A percentile compares a stretch with the other conserved stretches of the same genome.
Evolutionary conservation across 2,888 invertebrate genomes (phyloP).

Genomic region (Erebia epiphron): DNA sequence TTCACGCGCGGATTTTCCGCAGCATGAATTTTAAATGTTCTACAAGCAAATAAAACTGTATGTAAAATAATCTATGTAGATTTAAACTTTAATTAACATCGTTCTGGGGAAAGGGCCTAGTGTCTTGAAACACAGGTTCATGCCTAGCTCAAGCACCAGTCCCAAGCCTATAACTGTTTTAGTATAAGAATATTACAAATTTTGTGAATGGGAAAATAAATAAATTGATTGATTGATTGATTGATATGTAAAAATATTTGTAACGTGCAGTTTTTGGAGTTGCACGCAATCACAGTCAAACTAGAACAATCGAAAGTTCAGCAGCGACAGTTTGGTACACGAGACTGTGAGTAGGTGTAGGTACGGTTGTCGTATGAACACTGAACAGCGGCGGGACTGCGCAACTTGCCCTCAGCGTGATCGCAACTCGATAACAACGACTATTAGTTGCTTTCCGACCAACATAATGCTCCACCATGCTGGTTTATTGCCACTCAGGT

Average conservation of each 20-base stretch:
- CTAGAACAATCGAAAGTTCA: not conserved
- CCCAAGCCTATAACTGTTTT: too few species aligned
- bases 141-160: too few species aligned
- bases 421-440: not conserved
- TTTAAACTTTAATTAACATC: too few species aligned
- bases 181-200: too few species aligned
- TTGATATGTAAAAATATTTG: not conserved
- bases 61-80: too few species aligned
- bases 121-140: too few species aligned
- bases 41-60: too few species aligned
- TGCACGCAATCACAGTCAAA: not conserved
- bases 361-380: not conserved
- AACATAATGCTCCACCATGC: not conserved
- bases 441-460: not conserved
- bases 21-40: too few species aligned
- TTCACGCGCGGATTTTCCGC: too few species aligned
- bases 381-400: not conserved
- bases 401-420: not conserved
- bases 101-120: too few species aligned
- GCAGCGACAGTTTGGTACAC: not conserved
- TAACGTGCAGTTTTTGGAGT: not conserved
- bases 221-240: too few species aligned
- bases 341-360: not conserved
- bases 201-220: too few species aligned
- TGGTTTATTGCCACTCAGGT: not conserved